phyloP scores from a whole-genome alignment of 2,797 vertebrate genomes.

The Sebastes jordani region DNA sequence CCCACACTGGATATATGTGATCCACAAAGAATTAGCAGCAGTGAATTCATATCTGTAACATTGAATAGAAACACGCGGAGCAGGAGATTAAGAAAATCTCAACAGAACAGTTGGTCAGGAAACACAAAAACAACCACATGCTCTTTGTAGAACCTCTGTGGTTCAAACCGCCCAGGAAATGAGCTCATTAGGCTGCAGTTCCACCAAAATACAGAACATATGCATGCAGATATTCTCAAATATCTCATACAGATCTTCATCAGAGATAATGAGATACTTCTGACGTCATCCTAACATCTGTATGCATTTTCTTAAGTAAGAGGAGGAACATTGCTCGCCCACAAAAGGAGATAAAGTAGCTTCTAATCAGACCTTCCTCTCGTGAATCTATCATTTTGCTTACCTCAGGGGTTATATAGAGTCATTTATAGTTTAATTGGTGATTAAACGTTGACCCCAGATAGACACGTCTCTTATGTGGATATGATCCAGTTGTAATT shows the following conservation, averaged over 20 bases:
- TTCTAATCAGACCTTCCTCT: background rate
- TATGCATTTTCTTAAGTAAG: background rate
- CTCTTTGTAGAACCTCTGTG: background rate
- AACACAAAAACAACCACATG: background rate
- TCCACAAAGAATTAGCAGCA: background rate
- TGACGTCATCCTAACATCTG: background rate
- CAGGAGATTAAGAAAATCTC: background rate
- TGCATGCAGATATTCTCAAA: background rate
- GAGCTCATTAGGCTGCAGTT: background rate
- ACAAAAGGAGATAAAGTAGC: background rate
- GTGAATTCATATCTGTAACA: background rate
- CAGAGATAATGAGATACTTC: background rate
- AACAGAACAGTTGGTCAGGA: background rate
- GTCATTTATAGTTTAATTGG: background rate
- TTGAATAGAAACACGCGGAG: background rate
- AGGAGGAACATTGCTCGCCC: background rate
- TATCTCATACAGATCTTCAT: background rate
- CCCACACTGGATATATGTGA: background rate
- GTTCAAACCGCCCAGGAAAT: background rate
- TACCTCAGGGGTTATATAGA: background rate
- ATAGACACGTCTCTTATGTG: background rate
- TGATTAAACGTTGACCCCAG: background rate
- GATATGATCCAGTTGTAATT: background rate
- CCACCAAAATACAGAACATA: constrained; percentile 10
- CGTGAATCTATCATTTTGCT: background rate